phyloP scores from a whole-genome alignment of 2,888 invertebrate genomes.

The Macrostomum cliftonense region DNA sequence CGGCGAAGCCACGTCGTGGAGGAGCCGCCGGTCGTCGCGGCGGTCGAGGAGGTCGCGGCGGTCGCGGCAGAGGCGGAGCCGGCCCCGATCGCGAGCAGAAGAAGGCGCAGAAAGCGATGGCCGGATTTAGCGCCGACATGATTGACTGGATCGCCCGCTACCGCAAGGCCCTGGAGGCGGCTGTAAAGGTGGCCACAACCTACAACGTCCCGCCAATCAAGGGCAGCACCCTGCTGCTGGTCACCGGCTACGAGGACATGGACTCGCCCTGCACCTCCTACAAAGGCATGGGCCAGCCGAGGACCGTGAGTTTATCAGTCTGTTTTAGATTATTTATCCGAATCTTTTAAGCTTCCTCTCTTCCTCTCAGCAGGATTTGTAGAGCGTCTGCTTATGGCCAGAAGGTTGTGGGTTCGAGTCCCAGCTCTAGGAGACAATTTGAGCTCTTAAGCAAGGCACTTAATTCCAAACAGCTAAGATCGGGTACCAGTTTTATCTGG shows the following conservation, averaged over 20 bases:
- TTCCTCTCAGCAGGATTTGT: no score
- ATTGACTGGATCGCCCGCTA: constrained; percentile 18
- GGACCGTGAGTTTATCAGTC: constrained; percentile 19
- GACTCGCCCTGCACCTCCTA: constrained; percentile 24
- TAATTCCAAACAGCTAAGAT: no score
- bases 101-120: constrained; percentile 14
- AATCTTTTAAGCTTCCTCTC: no score
- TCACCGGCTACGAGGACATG: constrained; percentile 18
- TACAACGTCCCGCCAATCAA: constrained; percentile 39
- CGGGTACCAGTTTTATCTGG: no score
- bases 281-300: constrained; percentile 31
- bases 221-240: constrained; percentile 35
- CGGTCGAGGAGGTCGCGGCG: background rate
- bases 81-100: constrained; percentile 2
- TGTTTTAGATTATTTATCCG: background rate
- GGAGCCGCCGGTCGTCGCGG: background rate
- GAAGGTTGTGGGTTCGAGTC: no score
- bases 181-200: constrained; percentile 38
- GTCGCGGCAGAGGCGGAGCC: background rate
- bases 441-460: no score
- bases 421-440: no score
- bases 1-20: background rate
- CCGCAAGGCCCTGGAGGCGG: constrained; percentile 34
- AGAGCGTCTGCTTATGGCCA: no score
- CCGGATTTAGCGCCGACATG: constrained; percentile 12